These are phyloP conservation scores for Pseudochirops cupreus DNA, from an alignment of 2,797 vertebrate genomes.

Conservation along the genomic window DNA sequence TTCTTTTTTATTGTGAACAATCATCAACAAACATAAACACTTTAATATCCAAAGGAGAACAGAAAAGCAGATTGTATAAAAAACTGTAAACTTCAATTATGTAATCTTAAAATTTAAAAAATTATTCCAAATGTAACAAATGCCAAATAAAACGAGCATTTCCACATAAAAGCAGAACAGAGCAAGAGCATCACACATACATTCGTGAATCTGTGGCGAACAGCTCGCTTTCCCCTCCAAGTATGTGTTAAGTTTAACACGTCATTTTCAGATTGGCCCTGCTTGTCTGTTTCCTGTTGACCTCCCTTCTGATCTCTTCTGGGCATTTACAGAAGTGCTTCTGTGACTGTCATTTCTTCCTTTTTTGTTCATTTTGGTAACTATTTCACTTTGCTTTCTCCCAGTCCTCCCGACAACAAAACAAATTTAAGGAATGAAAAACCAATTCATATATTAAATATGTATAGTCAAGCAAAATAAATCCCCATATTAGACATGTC, in stretches of 20 bases:
- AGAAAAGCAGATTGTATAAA: not conserved
- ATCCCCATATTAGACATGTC: not conserved
- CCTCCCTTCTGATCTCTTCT: not conserved
- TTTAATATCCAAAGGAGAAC: not conserved
- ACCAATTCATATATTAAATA: not conserved
- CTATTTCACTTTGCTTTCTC: not conserved
- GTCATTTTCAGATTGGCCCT: not conserved
- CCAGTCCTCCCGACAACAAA: not conserved
- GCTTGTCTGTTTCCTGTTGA: not conserved
- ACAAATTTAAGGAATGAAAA: not conserved
- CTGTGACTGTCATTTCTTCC: not conserved
- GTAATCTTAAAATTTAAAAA: not conserved
- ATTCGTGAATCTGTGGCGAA: not conserved
- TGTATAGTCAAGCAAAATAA: not conserved
- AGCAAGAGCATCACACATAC: not conserved
- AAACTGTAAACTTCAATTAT: not conserved
- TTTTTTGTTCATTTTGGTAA: not conserved
- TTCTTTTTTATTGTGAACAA: not conserved
- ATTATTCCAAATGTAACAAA: not conserved
- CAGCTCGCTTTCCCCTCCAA: not conserved
- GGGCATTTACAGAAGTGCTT: not conserved
- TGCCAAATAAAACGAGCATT: not conserved
- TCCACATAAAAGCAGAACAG: not conserved
- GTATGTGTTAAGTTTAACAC: not conserved
- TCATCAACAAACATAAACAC: not conserved